Percentiles rank a stretch among this genome's conserved stretches.
phyloP scores from a whole-genome alignment of 1,140 invertebrate genomes.

The Trichonephila inaurata region DNA sequence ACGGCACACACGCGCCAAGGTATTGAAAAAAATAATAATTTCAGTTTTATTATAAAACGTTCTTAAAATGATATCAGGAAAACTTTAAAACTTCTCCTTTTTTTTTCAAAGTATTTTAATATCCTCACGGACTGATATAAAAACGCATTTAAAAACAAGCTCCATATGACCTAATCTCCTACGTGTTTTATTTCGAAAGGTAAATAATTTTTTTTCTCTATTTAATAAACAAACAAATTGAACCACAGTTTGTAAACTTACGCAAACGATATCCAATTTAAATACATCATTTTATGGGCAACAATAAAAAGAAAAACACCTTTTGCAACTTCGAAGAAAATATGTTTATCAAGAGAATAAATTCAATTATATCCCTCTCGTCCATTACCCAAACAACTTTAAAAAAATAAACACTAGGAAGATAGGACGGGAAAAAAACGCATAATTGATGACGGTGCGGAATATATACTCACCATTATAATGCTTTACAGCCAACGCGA shows the following conservation, averaged over 20 bases:
- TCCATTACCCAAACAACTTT: neutral
- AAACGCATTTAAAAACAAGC: no score
- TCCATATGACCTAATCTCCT: no score
- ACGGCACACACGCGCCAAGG: no score
- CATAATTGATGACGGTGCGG: neutral
- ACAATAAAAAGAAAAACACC: neutral
- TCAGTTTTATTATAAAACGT: no score
- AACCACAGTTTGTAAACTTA: neutral
- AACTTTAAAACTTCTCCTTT: no score
- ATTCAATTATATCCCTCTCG: slow-evolving; percentile 16
- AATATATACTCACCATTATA: neutral
- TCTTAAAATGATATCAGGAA: no score
- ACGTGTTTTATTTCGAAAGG: no score
- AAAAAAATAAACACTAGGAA: neutral
- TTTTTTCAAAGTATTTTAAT: no score
- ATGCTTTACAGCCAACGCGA: neutral
- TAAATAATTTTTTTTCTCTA: neutral
- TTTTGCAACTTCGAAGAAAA: neutral
- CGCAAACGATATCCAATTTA: neutral
- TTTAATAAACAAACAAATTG: neutral
- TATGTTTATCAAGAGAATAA: slow-evolving; percentile 5
- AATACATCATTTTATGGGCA: neutral
- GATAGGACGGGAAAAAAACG: neutral
- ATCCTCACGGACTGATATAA: no score
- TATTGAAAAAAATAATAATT: no score